Base-by-base conservation (phyloP, 2,797 vertebrate species). In the Pipistrellus nathusii region DNA sequence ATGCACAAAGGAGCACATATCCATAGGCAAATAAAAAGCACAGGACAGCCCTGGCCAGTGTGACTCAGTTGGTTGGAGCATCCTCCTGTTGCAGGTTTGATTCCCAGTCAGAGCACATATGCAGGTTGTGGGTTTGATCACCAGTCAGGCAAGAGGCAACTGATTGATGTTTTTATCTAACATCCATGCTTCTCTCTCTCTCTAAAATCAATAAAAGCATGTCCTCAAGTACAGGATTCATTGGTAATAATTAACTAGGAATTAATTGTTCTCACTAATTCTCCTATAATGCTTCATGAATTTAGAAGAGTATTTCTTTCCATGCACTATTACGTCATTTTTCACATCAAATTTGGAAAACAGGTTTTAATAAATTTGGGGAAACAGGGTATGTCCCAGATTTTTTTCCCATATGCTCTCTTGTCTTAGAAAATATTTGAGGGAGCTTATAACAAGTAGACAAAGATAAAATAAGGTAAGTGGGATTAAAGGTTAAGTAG, bases 281-380 rank as follows among this genome's bases (percentile, higher is more conserved):
- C 62, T 83, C 64, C 46, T 78, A 46, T 0, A 83, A 15, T 75
- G 41, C 53, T 93, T 94, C 41, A 62, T 30, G 41, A 85, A 9
- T 95, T 90, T 59, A 32, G 44, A 95, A 94, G 18, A 78, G 2
- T n/a, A 48, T 59, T 96, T 92, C 30, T 81, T 93, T 91, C 44
- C 38, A 18, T 51, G 44, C 6, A 30, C 62, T 35, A 30, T 85
- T 15, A 80, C 30, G 41, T 93, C 64, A 73, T 87, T 84, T 81
- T 88, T 66, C 32, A 18, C 53, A 41, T 84, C n/a, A 68, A n/a
- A 89, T 82, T 75, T 81, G 11, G 21, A 57, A 91, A 71, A 44
- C 69, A 68, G 23, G 6, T 73, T 82, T 89, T 77, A 68, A 64
- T 90, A 64, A 57, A 71, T 76, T 94, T 84, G 41, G 41, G 59